Conservation (phyloP, 2,888 invertebrate genomes). For the Dynastes tityus region DNA sequence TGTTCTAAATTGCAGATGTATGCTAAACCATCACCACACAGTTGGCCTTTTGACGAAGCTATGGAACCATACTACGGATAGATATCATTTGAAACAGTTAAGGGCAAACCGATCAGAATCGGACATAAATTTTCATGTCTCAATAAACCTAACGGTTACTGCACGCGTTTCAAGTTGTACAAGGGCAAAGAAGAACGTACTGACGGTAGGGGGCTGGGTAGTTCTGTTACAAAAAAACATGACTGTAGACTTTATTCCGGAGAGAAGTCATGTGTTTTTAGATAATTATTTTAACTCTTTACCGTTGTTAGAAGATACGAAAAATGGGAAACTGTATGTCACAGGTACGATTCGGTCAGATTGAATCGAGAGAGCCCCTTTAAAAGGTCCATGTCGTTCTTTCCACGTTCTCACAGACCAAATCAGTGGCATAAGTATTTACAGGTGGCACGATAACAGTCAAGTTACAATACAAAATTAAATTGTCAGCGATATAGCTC, state of each 20-base stretch:
- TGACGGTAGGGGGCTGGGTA: neutral
- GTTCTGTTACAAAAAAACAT: neutral
- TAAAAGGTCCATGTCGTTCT: neutral
- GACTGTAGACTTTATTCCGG: neutral
- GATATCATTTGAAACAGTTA: neutral
- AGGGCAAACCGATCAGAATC: neutral
- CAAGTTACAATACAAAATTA: constrained; percentile 6
- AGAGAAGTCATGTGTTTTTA: neutral
- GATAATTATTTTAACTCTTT: constrained; percentile 23
- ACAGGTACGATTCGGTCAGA: constrained; percentile 6
- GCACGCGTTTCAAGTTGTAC: neutral
- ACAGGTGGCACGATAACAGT: constrained; percentile 5
- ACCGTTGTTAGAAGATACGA: constrained; percentile 1
- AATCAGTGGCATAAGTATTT: neutral
- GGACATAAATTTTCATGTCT: constrained; percentile 3
- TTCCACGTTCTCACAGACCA: neutral
- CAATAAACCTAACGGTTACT: neutral
- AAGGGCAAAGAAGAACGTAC: neutral
- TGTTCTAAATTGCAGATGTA: constrained; percentile 12
- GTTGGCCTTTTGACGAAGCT: constrained; percentile 6
- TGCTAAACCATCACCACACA: neutral
- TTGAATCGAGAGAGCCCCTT: neutral
- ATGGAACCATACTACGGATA: neutral
- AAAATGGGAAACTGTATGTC: neutral
- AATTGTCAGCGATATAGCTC: constrained; percentile 19